These are phyloP conservation scores for Parnassius glacialis DNA, from an alignment of 2,888 invertebrate species.

Conservation along the genomic window DNA sequence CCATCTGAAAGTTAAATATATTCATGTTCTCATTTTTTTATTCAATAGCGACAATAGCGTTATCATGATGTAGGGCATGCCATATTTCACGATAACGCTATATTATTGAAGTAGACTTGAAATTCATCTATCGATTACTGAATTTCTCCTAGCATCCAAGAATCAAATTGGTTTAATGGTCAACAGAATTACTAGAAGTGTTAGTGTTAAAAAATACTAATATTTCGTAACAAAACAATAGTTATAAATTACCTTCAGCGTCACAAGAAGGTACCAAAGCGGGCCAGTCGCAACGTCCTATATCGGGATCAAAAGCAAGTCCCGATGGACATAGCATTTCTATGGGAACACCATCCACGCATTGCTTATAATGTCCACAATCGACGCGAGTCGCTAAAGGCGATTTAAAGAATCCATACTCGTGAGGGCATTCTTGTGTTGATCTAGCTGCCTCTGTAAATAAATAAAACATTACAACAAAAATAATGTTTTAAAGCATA, in stretches of 20 bases:
- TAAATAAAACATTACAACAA: constrained; percentile 2
- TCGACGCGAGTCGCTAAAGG: constrained; percentile 45
- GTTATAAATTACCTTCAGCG: constrained; percentile 55
- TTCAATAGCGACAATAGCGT: too few relatives aligned
- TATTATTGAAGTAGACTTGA: too few relatives aligned
- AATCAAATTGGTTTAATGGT: too few relatives aligned
- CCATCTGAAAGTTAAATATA: too few relatives aligned
- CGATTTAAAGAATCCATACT: constrained; percentile 86
- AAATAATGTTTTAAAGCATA: not conserved
- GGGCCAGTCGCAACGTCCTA: constrained; percentile 90
- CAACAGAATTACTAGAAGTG: too few relatives aligned
- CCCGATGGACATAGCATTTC: constrained; percentile 88
- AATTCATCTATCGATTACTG: too few relatives aligned
- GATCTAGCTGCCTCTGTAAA: constrained; percentile 83
- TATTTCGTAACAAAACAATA: too few relatives aligned
- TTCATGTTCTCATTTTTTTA: too few relatives aligned
- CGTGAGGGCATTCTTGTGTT: constrained; percentile 87
- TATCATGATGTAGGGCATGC: too few relatives aligned
- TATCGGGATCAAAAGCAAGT: constrained; percentile 85
- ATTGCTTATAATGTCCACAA: constrained; percentile 89
- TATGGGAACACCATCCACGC: constrained; percentile 83
- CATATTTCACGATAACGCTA: too few relatives aligned
- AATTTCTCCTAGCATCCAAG: too few relatives aligned
- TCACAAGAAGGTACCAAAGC: constrained; percentile 88
- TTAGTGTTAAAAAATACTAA: too few relatives aligned